A percentile compares a stretch with the other conserved stretches of the same genome.
These are phyloP conservation scores for Agraylea sexmaculata DNA, from an alignment of 1,140 invertebrate species.

Conservation along the genomic window DNA sequence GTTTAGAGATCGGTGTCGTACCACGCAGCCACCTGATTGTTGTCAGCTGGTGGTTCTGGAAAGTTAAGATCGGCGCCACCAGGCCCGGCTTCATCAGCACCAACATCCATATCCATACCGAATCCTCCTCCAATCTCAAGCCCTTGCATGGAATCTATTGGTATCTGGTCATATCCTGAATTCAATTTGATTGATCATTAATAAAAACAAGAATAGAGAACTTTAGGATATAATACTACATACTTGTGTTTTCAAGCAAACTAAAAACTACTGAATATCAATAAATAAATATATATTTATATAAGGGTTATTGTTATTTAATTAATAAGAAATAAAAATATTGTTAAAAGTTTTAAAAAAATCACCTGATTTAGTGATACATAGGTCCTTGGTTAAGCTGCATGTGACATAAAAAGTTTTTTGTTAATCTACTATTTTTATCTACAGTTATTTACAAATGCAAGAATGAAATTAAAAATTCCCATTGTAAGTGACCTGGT, in stretches of 20 bases:
- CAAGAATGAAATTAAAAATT: no score
- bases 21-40: constrained; percentile 85
- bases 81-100: constrained; percentile 57
- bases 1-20: constrained; percentile 89
- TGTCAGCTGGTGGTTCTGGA: constrained; percentile 77
- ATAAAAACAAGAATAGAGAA: constrained; percentile 2
- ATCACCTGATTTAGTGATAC: constrained; percentile 44
- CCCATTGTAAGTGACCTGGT: no score
- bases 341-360: no score
- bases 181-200: background rate
- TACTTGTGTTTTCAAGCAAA: no score
- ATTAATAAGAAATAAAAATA: no score
- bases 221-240: background rate
- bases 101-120: constrained; percentile 79
- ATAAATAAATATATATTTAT: background rate
- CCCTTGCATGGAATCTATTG: constrained; percentile 93
- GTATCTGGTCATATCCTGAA: constrained; percentile 90
- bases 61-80: constrained; percentile 74
- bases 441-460: no score
- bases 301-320: no score
- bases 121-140: constrained; percentile 73
- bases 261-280: no score
- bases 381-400: constrained; percentile 45
- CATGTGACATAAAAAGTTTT: constrained; percentile 40
- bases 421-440: no score